A percentile compares a stretch with the other conserved stretches of the same genome.
These are phyloP conservation scores for Calypte anna DNA, from an alignment of 2,113 vertebrate species.

Conservation along the genomic window DNA sequence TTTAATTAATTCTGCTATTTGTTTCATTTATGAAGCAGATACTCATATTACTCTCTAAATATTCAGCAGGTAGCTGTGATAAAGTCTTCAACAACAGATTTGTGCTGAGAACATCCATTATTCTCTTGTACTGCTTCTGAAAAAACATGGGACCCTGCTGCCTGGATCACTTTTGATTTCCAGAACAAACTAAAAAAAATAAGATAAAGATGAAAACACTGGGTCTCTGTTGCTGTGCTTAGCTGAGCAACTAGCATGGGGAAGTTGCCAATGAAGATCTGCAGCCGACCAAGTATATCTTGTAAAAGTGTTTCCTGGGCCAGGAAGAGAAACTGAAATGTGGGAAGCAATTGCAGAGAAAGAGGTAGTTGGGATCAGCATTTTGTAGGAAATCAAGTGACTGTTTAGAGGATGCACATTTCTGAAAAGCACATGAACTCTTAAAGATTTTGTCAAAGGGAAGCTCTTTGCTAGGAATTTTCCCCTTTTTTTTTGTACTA, in stretches of 20 bases:
- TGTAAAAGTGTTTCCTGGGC: neutral
- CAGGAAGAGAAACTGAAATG: constrained; percentile 27
- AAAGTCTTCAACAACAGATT: constrained; percentile 14
- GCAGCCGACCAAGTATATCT: neutral
- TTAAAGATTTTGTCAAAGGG: neutral
- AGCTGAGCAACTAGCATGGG: neutral
- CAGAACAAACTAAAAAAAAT: neutral
- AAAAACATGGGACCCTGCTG: neutral
- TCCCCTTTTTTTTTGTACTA: neutral
- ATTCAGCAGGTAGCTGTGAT: constrained; percentile 12
- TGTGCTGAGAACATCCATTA: neutral
- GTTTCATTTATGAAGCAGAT: constrained; percentile 10
- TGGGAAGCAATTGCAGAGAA: constrained; percentile 7
- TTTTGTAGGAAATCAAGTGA: neutral
- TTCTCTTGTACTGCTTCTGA: neutral
- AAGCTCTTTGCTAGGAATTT: neutral
- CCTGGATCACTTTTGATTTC: neutral
- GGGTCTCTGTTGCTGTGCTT: neutral
- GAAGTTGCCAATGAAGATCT: neutral
- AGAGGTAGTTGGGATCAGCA: neutral
- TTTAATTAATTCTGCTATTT: neutral
- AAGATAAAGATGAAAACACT: neutral
- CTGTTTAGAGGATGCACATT: neutral
- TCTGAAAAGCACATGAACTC: neutral
- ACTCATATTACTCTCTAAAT: neutral